phyloP scores from a whole-genome alignment of 2,113 vertebrate genomes.

The Hystrix cristata region DNA sequence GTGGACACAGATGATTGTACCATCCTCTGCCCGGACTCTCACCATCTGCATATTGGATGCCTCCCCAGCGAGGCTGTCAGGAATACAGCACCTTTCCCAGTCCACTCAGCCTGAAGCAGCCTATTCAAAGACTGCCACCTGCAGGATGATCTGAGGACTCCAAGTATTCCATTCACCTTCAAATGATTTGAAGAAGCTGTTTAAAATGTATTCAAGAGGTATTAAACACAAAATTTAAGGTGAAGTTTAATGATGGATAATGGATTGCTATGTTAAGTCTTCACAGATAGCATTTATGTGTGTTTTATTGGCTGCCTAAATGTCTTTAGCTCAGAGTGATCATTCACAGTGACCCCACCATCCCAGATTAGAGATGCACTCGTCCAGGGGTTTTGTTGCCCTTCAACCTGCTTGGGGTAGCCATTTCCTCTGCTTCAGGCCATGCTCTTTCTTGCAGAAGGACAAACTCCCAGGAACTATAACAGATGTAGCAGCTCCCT shows the following conservation, averaged over 20 bases:
- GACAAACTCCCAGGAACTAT: neutral
- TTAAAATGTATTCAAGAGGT: conserved; percentile 52
- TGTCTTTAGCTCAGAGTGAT: neutral
- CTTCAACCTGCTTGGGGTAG: fast-evolving
- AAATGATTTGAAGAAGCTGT: conserved; percentile 47
- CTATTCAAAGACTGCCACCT: conserved; percentile 86
- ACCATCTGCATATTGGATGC: neutral
- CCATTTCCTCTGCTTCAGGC: neutral
- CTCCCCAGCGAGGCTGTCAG: neutral
- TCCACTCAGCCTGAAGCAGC: neutral
- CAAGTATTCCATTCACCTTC: neutral
- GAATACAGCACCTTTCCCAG: neutral
- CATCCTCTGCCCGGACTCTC: neutral
- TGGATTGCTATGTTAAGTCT: neutral
- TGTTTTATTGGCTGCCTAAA: conserved; percentile 22
- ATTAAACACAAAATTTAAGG: conserved; percentile 37
- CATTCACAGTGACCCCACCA: neutral
- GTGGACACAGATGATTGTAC: neutral
- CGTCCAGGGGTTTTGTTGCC: neutral
- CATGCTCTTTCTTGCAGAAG: neutral
- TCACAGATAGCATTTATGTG: neutral
- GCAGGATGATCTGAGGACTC: conserved; percentile 78
- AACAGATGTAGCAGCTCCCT: neutral
- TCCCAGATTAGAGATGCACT: neutral
- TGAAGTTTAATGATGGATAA: conserved; percentile 10